Base-by-base conservation (phyloP, 1,140 invertebrate species). In the Pseudomyrmex concolor region DNA sequence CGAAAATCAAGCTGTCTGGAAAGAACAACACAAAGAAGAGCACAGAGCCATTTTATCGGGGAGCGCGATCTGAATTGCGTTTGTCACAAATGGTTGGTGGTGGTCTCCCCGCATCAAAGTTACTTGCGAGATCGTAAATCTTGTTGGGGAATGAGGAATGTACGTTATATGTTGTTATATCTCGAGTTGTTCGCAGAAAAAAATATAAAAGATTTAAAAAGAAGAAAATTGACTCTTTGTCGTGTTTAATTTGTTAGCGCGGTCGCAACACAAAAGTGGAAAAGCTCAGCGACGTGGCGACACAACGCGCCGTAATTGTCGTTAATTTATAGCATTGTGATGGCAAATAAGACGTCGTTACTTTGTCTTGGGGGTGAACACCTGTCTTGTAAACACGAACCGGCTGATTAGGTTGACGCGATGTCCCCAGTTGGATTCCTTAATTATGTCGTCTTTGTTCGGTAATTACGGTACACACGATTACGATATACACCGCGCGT, bases 401-500 rank as follows among this genome's bases (percentile, higher is more conserved):
- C 63, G 83, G 82, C 83, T 73, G 86, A 86, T 77, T 82, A 54
- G 85, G 70, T 78, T 77, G 84, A 83, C 45, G 50, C 55, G 63
- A n/a, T 45, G 63, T 17, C n/a, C 25, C 43, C 13, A 34, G 17
- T 19, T 57, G 45, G 57, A 25, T 71, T 70, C 22, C 76, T 87
- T 87, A 86, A 87, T 87, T 86, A 87, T 60, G 68, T 72, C 54
- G 60, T 83, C 85, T 84, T 87, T 86, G 74, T 87, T 78, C 74
- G 82, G 62, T 86, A 87, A 87, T 87, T 84, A 87, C 85, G 45
- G 60, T 63, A 78, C 57, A 57, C 19, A n/a, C 66, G 54, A 80
- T 71, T 80, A 45, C 66, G 76, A 68, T 70, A 34, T 66, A 64
- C 51, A 78, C 54, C 43, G 34, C 54, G 67, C 17, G 64, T 50